phyloP scores from a whole-genome alignment of 2,113 vertebrate genomes.

The Holacanthus passer region DNA sequence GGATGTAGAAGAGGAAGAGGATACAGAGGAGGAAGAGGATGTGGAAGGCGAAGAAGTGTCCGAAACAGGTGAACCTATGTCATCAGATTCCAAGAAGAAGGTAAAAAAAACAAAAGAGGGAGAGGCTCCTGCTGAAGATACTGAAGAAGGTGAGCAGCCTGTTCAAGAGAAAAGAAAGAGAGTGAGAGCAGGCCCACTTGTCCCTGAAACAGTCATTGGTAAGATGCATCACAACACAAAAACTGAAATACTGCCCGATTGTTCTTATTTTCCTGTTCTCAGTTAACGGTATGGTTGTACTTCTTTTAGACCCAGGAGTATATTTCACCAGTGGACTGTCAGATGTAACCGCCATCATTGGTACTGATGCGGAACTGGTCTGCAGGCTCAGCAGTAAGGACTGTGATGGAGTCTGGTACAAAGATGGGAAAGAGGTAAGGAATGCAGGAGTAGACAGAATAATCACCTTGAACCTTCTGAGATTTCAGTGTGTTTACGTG shows the following conservation, averaged over 20 bases:
- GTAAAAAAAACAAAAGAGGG: neutral
- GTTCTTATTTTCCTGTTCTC: neutral
- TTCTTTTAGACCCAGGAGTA: constrained; percentile 78
- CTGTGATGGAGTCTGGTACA: constrained; percentile 88
- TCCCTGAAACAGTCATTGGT: constrained; percentile 79
- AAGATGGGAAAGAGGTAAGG: constrained; percentile 88
- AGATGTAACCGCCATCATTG: constrained; percentile 81
- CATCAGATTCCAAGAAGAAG: neutral
- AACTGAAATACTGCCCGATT: neutral
- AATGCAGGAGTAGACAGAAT: neutral
- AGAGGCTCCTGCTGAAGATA: constrained; percentile 16
- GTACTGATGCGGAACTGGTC: constrained; percentile 82
- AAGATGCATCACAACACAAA: constrained; percentile 12
- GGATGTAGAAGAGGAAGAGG: neutral
- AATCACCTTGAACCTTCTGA: neutral
- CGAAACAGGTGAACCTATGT: neutral
- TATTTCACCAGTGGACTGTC: constrained; percentile 85
- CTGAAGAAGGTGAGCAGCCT: constrained; percentile 49
- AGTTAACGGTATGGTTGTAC: neutral
- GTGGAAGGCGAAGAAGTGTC: neutral
- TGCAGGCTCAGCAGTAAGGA: constrained; percentile 85
- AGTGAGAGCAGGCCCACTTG: constrained; percentile 72
- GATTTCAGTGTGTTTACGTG: neutral
- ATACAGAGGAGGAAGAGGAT: neutral
- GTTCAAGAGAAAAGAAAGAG: constrained; percentile 68